Evolutionary conservation across 2,113 vertebrate species (phyloP).

Genomic region (Pyrgilauda ruficollis): DNA sequence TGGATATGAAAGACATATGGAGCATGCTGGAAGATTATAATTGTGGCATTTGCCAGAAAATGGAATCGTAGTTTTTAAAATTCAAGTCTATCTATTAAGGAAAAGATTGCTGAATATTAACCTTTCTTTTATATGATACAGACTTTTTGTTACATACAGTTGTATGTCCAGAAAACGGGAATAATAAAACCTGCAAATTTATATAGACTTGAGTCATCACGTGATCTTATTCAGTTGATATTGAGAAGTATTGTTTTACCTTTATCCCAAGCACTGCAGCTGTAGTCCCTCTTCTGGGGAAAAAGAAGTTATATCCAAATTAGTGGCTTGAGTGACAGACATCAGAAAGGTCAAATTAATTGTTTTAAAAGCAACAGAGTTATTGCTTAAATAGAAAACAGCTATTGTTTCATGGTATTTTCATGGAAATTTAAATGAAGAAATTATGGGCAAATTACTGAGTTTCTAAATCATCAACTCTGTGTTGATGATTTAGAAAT

Average conservation of each 20-base stretch:
- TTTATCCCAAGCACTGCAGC: background rate
- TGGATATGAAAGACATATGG: background rate
- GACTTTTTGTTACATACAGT: background rate
- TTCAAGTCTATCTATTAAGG: background rate
- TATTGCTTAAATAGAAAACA: background rate
- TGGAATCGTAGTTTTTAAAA: background rate
- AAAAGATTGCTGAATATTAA: background rate
- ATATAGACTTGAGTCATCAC: background rate
- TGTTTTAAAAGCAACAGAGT: background rate
- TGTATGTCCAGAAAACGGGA: background rate
- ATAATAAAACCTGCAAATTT: background rate
- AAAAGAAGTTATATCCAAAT: background rate
- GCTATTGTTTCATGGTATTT: background rate
- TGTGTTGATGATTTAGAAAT: background rate
- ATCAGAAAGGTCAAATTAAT: background rate
- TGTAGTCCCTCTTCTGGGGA: background rate
- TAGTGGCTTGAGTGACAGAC: background rate
- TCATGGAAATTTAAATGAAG: background rate
- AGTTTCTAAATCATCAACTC: background rate
- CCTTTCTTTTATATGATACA: background rate
- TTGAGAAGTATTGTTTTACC: background rate
- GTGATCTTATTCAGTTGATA: background rate
- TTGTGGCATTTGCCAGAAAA: background rate
- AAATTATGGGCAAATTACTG: background rate
- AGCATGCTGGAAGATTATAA: background rate